phyloP scores from a whole-genome alignment of 2,797 vertebrate genomes.

The Lepidocolaptes lacrymiger region DNA sequence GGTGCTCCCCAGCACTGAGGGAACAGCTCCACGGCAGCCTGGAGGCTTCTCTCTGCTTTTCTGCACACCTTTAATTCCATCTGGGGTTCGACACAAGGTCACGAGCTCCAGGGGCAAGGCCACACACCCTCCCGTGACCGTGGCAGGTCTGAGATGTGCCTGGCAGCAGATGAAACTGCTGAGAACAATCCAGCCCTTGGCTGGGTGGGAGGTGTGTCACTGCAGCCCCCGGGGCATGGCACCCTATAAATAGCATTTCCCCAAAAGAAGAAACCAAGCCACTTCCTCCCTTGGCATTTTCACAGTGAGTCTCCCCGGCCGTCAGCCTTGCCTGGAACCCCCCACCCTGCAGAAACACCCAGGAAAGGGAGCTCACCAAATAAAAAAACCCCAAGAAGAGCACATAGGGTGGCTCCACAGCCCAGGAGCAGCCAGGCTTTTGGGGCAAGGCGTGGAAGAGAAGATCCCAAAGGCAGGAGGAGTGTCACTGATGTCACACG shows the following conservation, averaged over 20 bases:
- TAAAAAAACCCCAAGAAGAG: not conserved
- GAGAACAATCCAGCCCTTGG: not conserved
- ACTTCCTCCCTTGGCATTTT: not conserved
- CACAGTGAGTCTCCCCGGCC: not conserved
- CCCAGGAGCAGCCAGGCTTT: rapidly evolving
- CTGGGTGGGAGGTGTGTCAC: not conserved
- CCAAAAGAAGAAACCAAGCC: not conserved
- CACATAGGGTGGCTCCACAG: not conserved
- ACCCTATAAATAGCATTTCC: not conserved
- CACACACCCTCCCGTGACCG: not conserved
- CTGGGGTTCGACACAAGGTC: not conserved
- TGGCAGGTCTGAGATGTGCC: not conserved
- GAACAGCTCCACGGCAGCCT: not conserved
- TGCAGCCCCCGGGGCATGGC: not conserved
- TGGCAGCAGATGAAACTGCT: not conserved
- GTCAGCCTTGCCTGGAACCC: not conserved
- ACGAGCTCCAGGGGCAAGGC: not conserved
- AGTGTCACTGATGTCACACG: rapidly evolving
- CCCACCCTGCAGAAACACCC: rapidly evolving
- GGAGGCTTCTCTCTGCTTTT: not conserved
- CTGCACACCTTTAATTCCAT: not conserved
- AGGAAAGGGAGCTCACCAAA: not conserved
- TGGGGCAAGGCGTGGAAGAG: rapidly evolving
- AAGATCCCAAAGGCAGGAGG: rapidly evolving
- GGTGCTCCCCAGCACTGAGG: not conserved